Percentiles rank a stretch among this genome's conserved stretches.
These are phyloP conservation scores for Epistrophe grossulariae DNA, from an alignment of 2,888 invertebrate genomes.

Conservation along the genomic window DNA sequence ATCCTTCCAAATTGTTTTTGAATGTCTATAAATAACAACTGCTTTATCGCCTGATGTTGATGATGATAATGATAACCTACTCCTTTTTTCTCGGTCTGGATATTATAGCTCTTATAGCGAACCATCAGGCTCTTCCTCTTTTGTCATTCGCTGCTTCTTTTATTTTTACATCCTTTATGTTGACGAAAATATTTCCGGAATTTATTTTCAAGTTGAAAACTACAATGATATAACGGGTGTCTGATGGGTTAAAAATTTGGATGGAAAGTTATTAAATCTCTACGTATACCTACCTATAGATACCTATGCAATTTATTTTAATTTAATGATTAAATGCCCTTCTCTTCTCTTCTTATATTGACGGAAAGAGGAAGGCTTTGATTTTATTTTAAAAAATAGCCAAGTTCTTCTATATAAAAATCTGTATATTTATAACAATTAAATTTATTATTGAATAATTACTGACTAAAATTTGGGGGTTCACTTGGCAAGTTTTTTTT, in stretches of 20 bases:
- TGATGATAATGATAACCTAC: constrained; percentile 33
- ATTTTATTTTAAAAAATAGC: too few species aligned
- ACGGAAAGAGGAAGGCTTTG: too few species aligned
- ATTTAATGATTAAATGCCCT: neutral
- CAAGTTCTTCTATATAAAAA: too few species aligned
- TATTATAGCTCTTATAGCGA: neutral
- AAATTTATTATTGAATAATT: too few species aligned
- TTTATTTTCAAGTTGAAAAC: constrained; percentile 38
- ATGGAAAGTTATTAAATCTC: neutral
- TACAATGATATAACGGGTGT: constrained; percentile 1
- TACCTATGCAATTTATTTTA: neutral
- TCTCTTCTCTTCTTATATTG: too few species aligned
- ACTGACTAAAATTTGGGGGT: too few species aligned
- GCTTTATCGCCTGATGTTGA: constrained; percentile 70
- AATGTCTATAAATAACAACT: constrained; percentile 70
- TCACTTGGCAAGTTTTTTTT: too few species aligned
- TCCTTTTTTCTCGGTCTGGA: constrained; percentile 7
- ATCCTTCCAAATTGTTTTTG: constrained; percentile 73
- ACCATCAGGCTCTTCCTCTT: neutral
- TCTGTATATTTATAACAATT: too few species aligned
- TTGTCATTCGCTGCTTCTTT: constrained; percentile 19
- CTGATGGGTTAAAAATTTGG: neutral
- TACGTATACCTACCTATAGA: too few species aligned
- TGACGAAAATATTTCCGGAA: constrained; percentile 61
- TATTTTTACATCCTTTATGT: constrained; percentile 54